Evolutionary conservation across 2,888 invertebrate genomes (phyloP).

Genomic region (Amaurobius ferox): DNA sequence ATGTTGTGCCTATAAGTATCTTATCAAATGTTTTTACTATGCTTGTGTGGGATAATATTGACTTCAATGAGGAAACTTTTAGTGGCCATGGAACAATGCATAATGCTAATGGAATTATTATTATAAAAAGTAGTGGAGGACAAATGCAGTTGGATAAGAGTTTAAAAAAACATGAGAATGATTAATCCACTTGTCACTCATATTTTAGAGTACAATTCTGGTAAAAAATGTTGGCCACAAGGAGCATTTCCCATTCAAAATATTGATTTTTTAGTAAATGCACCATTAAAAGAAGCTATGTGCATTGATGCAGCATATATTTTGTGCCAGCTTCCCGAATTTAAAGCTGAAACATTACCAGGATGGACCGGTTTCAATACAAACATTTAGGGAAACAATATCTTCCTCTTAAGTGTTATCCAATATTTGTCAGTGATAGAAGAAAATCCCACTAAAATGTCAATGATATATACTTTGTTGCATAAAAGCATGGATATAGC

Average conservation of each 20-base stretch:
- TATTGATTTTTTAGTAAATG: neutral
- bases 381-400: neutral
- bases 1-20: neutral
- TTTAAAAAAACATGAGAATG: neutral
- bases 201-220: neutral
- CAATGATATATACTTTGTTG: neutral
- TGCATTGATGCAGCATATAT: neutral
- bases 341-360: neutral
- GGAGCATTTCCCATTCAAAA: no score
- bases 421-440: neutral
- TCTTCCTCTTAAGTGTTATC: neutral
- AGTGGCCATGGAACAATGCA: neutral
- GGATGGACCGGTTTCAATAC: slow-evolving; percentile 10
- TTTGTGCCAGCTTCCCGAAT: neutral
- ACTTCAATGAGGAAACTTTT: slow-evolving; percentile 9
- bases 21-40: neutral
- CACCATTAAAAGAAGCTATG: neutral
- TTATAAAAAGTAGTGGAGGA: neutral
- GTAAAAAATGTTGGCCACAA: neutral
- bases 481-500: neutral
- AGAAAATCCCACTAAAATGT: neutral
- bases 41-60: slow-evolving; percentile 22
- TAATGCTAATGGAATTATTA: slow-evolving; percentile 3
- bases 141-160: neutral
- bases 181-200: neutral